These are phyloP conservation scores for Odontomachus brunneus DNA, from an alignment of 1,140 invertebrate genomes.

Conservation along the genomic window DNA sequence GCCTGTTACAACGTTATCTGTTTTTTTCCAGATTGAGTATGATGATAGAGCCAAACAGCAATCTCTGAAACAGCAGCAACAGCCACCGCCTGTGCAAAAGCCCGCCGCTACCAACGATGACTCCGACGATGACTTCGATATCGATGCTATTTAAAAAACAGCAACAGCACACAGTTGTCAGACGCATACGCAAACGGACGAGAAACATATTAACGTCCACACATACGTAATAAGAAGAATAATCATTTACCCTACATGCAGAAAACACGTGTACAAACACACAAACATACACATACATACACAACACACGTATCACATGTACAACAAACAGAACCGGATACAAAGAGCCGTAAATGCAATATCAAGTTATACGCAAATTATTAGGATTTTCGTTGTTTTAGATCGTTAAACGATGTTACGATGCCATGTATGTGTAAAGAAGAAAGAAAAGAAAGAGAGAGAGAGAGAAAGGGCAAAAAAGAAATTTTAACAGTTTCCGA, in stretches of 20 bases:
- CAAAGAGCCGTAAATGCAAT: conserved; percentile 71
- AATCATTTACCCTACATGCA: conserved; percentile 56
- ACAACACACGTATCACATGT: no score
- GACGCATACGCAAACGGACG: conserved; percentile 39
- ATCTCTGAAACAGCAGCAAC: conserved; percentile 89
- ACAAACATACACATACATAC: no score
- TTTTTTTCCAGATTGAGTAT: conserved; percentile 91
- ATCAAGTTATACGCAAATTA: conserved; percentile 60
- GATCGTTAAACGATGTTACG: conserved; percentile 60
- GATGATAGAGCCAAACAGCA: conserved; percentile 92
- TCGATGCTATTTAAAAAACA: conserved; percentile 94
- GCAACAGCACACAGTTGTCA: conserved; percentile 31
- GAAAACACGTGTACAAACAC: no score
- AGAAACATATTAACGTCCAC: conserved; percentile 48
- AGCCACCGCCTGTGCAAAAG: conserved; percentile 82
- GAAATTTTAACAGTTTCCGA: conserved; percentile 78
- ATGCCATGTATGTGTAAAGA: conserved; percentile 41
- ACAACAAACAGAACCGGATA: conserved; percentile 34
- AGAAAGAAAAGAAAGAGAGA: no score
- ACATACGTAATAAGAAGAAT: conserved; percentile 58
- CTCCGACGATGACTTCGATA: conserved; percentile 94
- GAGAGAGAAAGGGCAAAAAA: not conserved
- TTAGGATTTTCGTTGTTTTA: conserved; percentile 76
- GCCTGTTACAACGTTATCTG: conserved; percentile 6
- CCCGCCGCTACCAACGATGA: conserved; percentile 83